Evolutionary conservation across 2,113 vertebrate genomes (phyloP), one percentile per base, ranked within the genome.

Genomic region (Madoqua kirkii): DNA sequence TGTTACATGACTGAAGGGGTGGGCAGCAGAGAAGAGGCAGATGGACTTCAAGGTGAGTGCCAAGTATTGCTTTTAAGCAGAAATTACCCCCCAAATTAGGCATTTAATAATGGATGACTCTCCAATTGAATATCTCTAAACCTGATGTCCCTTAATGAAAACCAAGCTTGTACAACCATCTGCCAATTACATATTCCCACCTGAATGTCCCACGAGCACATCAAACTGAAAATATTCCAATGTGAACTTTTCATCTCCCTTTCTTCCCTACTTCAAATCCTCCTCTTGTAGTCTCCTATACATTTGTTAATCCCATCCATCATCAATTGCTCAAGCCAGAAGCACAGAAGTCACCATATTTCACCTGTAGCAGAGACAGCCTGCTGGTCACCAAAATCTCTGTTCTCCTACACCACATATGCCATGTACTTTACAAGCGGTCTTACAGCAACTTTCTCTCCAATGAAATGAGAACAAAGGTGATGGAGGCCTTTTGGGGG

Each of bases 1-100:
- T 89, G 88, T 93, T 93, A 96, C 88, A 85, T 85, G 90, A 97
- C 89, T 96, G 94, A 96, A 98, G 60, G 88, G 96, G 87, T 84
- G 45, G 90, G 90, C 60, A 96, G 90, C 84, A 96, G 87, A 89
- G 92, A 96, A 96, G 71, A 96, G 52, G 90, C 52, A 97, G n/a
- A 84, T 90, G 74, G 64, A 87, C 79, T 82, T 95, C 67, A 87
- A 90, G 79, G 48, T 97, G 57, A 97, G 50, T 96, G 36, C 55
- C 40, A 87, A 25, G 62, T 87, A 95, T 94, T 33, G 48, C 40
- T 97, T 95, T 94, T 43, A 95, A 91, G 79, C 43, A 97, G 96
- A 94, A 87, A 95, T 90, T 92, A 92, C 13, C 36, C 74, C 59
- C 60, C 48, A 8, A 84, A 92, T 88, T 85, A 89, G 83, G 33